Evolutionary conservation across 2,888 invertebrate genomes (phyloP), one percentile per base, ranked within the genome.

Genomic region (Agrochola circellaris): DNA sequence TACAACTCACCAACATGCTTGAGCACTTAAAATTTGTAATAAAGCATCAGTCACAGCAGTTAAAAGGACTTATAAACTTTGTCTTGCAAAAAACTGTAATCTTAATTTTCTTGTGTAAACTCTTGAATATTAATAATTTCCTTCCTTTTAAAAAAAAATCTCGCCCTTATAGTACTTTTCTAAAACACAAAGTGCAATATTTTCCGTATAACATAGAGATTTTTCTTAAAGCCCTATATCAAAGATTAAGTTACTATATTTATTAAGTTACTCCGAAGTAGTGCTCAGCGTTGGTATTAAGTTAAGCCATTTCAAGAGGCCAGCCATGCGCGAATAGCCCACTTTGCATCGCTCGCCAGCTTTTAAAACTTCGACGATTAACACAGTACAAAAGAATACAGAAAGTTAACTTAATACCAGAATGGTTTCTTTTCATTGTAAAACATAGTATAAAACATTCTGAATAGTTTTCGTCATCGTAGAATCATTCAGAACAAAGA

Each of bases 291-390:
- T 64, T 70, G 73, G 69, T 34, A 75, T 69, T 69, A 83, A 83
- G 73, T 84, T 60, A 30, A 80, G 71, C 83, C 86, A 85, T 65
- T 86, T 86, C 73, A 73, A 73, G 74, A 61, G 26, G 45, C 48
- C 81, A 84, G 65, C 69, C 84, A 81, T 73, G 87, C 85, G 85
- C 60, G 71, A 76, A 84, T 65, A 78, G n/a, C n/a, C 75, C 68
- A 62, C 85, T 85, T 84, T 76, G 42, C 75, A 80, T 84, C 68
- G 62, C 73, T 76, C 30, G 61, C 81, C 34, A 65, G 67, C 66
- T 75, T 84, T 75, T 70, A 75, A 75, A 87, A 84, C 73, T 73
- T 67, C 38, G 23, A 67, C 77, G 23, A 68, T 76, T 71, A 45
- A 60, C 73, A 26, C 64, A 86, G 83, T 56, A n/a, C 64, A 62